phyloP scores from a whole-genome alignment of 1,140 invertebrate genomes.

The Helicorthomorpha holstii region DNA sequence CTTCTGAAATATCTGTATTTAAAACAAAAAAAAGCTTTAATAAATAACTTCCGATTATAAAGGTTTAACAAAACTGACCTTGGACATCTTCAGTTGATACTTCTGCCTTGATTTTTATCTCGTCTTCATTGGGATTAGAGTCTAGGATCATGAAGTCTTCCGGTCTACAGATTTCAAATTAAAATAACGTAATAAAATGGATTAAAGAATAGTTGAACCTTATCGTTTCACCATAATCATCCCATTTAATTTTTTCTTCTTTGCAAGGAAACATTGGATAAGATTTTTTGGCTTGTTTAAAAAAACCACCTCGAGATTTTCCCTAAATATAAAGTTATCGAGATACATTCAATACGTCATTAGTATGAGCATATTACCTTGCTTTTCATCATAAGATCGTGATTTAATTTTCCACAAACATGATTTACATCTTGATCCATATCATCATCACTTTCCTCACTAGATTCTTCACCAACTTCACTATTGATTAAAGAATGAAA shows the following conservation, averaged over 20 bases:
- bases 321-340: slow-evolving; percentile 17
- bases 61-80: slow-evolving; percentile 13
- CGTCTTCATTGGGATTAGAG: slow-evolving; percentile 38
- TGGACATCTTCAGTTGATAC: slow-evolving; percentile 36
- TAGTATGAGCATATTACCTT: slow-evolving; percentile 30
- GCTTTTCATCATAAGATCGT: slow-evolving; percentile 76
- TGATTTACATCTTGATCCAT: slow-evolving; percentile 51
- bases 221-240: slow-evolving; percentile 91
- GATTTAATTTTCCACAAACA: slow-evolving; percentile 22
- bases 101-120: slow-evolving; percentile 53
- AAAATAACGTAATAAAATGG: slow-evolving; percentile 10
- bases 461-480: slow-evolving; percentile 42
- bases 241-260: slow-evolving; percentile 81
- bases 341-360: not conserved
- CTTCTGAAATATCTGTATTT: slow-evolving; percentile 42
- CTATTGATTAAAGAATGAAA: no score
- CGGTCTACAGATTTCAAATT: slow-evolving; percentile 32
- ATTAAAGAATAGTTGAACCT: slow-evolving; percentile 22
- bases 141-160: slow-evolving; percentile 78
- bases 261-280: slow-evolving; percentile 93
- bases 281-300: slow-evolving; percentile 81
- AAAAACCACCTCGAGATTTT: slow-evolving; percentile 37
- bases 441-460: slow-evolving; percentile 72
- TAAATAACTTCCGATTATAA: slow-evolving; percentile 7
- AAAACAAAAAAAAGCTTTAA: slow-evolving; percentile 10